Evolutionary conservation across 1,140 invertebrate species (phyloP).

Genomic region (Aplysia californica): DNA sequence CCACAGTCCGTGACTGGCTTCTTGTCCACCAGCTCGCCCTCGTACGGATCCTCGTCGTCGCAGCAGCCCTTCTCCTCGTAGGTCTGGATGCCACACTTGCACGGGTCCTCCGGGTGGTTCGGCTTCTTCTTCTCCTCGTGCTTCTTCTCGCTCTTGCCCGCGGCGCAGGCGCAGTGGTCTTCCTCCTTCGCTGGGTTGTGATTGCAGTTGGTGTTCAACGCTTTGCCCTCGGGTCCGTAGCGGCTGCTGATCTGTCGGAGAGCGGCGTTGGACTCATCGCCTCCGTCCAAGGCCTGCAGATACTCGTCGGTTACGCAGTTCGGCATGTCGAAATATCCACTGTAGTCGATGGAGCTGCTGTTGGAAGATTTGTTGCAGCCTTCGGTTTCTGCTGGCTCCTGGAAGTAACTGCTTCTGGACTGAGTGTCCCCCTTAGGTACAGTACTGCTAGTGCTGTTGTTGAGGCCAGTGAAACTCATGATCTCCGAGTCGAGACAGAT

Average conservation of each 20-base stretch:
- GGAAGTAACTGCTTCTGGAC: not conserved
- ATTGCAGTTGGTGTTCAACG: conserved; percentile 7
- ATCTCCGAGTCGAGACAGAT: not conserved
- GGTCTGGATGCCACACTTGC: no score
- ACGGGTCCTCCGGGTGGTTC: no score
- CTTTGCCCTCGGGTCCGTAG: not conserved
- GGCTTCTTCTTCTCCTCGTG: no score
- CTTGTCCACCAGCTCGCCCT: no score
- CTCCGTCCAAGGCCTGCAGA: conserved; percentile 9
- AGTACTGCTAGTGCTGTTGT: not conserved
- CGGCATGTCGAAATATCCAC: conserved; percentile 12
- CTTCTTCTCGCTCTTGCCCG: conserved; percentile 6
- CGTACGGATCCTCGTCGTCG: no score
- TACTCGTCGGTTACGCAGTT: conserved; percentile 11
- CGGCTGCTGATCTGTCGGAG: conserved; percentile 6
- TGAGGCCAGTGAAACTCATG: not conserved
- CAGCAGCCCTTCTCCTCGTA: no score
- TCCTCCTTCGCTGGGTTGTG: conserved; percentile 10
- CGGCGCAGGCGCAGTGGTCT: conserved; percentile 1
- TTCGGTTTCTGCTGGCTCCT: not conserved
- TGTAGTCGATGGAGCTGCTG: not conserved
- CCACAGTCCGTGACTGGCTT: no score
- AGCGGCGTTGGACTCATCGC: conserved; percentile 10
- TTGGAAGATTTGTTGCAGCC: not conserved
- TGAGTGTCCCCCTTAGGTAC: not conserved